Evolutionary conservation across 1,140 invertebrate species (phyloP).

Genomic region (Meloidogyne floridensis): DNA sequence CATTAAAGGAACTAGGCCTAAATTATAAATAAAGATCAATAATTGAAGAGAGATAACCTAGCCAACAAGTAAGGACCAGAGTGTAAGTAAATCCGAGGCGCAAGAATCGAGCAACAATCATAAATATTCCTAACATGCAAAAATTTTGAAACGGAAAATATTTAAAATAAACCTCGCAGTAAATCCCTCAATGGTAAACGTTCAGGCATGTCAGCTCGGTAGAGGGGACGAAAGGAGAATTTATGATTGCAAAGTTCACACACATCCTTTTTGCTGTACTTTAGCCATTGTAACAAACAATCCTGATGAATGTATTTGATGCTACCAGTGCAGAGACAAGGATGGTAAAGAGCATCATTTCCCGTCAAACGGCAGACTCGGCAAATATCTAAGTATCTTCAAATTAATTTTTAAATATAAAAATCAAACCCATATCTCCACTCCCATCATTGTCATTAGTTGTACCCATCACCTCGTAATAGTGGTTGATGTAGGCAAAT

Average conservation of each 20-base stretch:
- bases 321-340: conserved; percentile 93
- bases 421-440: not conserved
- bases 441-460: not conserved
- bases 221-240: conserved; percentile 97
- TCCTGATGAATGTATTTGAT: conserved; percentile 98
- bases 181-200: conserved; percentile 79
- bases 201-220: conserved; percentile 97
- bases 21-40: not conserved
- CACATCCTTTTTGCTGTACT: conserved; percentile 94
- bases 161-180: conserved; percentile 71
- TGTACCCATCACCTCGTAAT: not conserved
- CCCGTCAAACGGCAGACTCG: conserved; percentile 80
- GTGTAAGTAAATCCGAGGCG: conserved; percentile 96
- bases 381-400: conserved; percentile 85
- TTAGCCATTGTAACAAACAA: conserved; percentile 74
- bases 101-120: conserved; percentile 84
- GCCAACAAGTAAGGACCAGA: conserved; percentile 91
- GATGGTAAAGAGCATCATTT: conserved; percentile 80
- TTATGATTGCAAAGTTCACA: conserved; percentile 96
- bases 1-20: conserved; percentile 81
- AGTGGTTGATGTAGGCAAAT: no score
- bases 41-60: conserved; percentile 77
- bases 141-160: conserved; percentile 69
- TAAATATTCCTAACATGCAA: conserved; percentile 76
- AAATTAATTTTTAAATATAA: not conserved